These are phyloP conservation scores for Lepilemur septentrionalis DNA, from an alignment of 2,797 vertebrate species.

Conservation along the genomic window DNA sequence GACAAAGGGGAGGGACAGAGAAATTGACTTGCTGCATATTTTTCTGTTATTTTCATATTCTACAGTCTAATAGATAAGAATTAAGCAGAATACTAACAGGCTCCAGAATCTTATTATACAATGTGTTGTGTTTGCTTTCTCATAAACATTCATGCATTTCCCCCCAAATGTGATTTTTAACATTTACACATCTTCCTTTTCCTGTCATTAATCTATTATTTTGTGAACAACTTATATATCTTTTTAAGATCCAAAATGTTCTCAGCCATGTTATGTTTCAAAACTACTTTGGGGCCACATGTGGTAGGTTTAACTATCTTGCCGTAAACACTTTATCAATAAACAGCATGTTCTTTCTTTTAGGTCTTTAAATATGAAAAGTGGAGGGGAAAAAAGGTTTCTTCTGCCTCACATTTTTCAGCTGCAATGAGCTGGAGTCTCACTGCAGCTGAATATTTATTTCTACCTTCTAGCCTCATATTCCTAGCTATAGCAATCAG, in stretches of 20 bases:
- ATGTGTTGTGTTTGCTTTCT: not conserved
- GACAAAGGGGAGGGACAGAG: not conserved
- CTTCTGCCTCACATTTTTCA: not conserved
- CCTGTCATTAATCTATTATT: not conserved
- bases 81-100: not conserved
- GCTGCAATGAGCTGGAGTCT: not conserved
- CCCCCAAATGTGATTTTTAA: not conserved
- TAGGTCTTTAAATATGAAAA: constrained; percentile 60
- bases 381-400: not conserved
- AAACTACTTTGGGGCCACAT: not conserved
- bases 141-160: not conserved
- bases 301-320: not conserved
- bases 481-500: constrained; percentile 11
- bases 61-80: not conserved
- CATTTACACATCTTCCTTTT: not conserved
- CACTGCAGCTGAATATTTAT: constrained; percentile 52
- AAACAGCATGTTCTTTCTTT: not conserved
- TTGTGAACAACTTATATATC: not conserved
- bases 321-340: constrained; percentile 2
- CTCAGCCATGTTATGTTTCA: not conserved
- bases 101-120: not conserved
- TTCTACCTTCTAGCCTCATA: constrained; percentile 35
- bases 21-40: not conserved
- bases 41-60: constrained; percentile 17
- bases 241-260: not conserved